phyloP scores from a whole-genome alignment of 1,140 invertebrate species.

The Dufourea novaeangliae region DNA sequence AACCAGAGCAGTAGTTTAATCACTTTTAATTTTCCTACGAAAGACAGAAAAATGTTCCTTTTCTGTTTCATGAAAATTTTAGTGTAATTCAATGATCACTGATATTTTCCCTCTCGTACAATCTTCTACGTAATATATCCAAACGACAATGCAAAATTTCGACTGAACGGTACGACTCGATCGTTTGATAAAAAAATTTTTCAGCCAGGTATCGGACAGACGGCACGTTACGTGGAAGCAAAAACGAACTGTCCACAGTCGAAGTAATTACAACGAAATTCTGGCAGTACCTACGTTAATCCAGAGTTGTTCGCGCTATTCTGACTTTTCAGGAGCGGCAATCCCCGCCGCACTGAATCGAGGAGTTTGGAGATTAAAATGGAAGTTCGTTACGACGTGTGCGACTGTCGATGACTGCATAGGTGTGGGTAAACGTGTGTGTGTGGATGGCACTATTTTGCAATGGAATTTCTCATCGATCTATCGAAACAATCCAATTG shows the following conservation, averaged over 20 bases:
- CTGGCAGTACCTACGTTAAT: not conserved
- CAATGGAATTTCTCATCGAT: not conserved
- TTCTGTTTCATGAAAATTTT: not conserved
- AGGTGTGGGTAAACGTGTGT: not conserved
- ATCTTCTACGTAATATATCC: too few species aligned
- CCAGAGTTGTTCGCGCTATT: not conserved
- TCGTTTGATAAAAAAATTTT: not conserved
- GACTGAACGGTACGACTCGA: not conserved
- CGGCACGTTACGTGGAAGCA: not conserved
- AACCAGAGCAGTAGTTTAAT: too few species aligned
- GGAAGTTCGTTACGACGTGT: conserved; percentile 40
- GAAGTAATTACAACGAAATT: conserved; percentile 29
- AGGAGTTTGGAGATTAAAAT: conserved; percentile 39
- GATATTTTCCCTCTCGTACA: too few species aligned
- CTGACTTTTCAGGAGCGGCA: conserved; percentile 46
- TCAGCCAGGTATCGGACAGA: not conserved
- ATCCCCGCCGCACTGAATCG: conserved; percentile 29
- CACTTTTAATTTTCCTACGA: not conserved
- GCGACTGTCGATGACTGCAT: not conserved
- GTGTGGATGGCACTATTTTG: not conserved
- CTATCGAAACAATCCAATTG: conserved; percentile 27
- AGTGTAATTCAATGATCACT: not conserved
- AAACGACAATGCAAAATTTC: not conserved
- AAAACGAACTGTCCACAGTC: conserved; percentile 16
- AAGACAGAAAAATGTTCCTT: not conserved